Base-by-base conservation (phyloP, 2,113 vertebrate genomes). In the Indri indri region DNA sequence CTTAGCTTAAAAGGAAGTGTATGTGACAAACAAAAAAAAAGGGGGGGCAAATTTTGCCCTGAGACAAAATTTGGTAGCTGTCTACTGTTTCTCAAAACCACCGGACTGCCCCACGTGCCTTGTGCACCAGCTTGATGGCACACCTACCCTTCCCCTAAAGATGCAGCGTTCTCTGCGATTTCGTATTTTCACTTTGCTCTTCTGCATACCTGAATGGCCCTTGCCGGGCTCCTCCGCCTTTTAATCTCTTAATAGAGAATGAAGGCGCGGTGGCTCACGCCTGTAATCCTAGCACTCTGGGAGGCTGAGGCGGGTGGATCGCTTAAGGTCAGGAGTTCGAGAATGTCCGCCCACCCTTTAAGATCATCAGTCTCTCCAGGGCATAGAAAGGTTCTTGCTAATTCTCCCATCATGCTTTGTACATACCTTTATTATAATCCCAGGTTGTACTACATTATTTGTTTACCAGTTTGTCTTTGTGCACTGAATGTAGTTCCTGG, bases 171-270 rank as follows among this genome's bases (percentile, higher is more conserved):
- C 30, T 89, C 27, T 52, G 17, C 54, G 40, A 74, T 27, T 82
- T 63, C 14, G 8, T 80, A 14, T 57, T 81, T 91, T 82, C 16
- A 40, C 45, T 17, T 40, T 30, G 9, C 8, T 34, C 1, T 93
- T 57, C 6, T 47, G 8, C 13, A 0, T 13, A 34, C 3, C 8
- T 47, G 11, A 4, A 34, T 65, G 13, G 5, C 3, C 4, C 4
- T 59, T 90, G 1, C 8, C 11, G 63, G 42, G 25, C 8, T 25
- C 16, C 18, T 14, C 14, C 9, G 0, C 6, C 1, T 68, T 80
- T 85, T 34, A 17, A 22, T 91, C 27, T 22, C 20, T 45, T 50
- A 16, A 61, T 32, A 59, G 11, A 90, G 0, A 54, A 40, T n/a
- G 1, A 42, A 42, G 40, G 40, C 40, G 40, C 5, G 40, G 40